Evolutionary conservation across 2,113 vertebrate genomes (phyloP).

Genomic region (Cichladusa arquata): DNA sequence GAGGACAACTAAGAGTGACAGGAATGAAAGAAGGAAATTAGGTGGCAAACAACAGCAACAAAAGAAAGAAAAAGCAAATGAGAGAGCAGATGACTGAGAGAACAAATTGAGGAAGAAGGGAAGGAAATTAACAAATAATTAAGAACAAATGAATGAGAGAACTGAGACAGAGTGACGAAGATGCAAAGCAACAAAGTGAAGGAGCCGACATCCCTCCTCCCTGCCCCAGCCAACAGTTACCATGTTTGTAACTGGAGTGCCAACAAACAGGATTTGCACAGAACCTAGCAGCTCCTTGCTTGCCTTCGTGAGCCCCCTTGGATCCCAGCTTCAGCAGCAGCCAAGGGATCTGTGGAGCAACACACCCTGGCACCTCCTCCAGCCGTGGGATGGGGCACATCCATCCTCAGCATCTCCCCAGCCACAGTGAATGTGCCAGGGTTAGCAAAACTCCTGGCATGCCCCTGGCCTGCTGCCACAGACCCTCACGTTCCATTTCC

Average conservation of each 20-base stretch:
- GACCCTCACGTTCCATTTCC: not conserved
- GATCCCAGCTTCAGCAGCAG: not conserved
- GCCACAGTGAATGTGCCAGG: not conserved
- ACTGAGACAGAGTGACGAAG: not conserved
- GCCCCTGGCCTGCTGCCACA: not conserved
- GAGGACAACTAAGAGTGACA: not conserved
- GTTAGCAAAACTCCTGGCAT: not conserved
- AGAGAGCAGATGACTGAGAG: conserved; percentile 18
- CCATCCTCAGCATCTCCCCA: not conserved
- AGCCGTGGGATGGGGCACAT: not conserved
- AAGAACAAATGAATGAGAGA: conserved; percentile 50
- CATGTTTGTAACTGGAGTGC: not conserved
- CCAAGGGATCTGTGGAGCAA: not conserved
- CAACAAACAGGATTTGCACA: not conserved
- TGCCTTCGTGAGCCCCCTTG: not conserved
- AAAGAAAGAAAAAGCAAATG: conserved; percentile 55
- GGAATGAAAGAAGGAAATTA: conserved; percentile 36
- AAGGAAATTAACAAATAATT: conserved; percentile 68
- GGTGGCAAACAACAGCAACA: not conserved
- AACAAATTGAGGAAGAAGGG: conserved; percentile 56
- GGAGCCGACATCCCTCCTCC: not conserved
- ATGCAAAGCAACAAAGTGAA: conserved; percentile 18
- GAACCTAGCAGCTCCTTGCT: not conserved
- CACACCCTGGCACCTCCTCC: not conserved
- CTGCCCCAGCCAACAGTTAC: not conserved